These are phyloP conservation scores for Linurgus olivaceus DNA, from an alignment of 2,797 vertebrate species.

Conservation along the genomic window DNA sequence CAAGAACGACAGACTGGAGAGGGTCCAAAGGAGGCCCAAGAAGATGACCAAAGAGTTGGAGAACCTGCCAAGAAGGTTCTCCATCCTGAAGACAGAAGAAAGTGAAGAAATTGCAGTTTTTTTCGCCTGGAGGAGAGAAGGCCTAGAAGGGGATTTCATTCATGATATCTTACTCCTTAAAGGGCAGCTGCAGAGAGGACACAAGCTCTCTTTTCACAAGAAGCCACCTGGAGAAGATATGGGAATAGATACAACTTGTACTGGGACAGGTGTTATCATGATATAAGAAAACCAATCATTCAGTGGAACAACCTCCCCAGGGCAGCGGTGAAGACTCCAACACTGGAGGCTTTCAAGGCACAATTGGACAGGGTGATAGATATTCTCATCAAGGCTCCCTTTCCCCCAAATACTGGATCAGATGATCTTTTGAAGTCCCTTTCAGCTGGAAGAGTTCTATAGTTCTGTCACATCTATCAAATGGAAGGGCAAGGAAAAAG, in stretches of 20 bases:
- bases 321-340: neutral
- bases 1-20: neutral
- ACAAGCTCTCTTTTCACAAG: neutral
- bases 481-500: neutral
- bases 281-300: neutral
- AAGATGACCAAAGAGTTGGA: neutral
- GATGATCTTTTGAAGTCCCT: neutral
- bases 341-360: accelerated
- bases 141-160: neutral
- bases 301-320: neutral
- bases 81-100: neutral
- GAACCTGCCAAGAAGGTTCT: neutral
- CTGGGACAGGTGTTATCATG: neutral
- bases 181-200: neutral
- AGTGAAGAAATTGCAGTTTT: neutral
- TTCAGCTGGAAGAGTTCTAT: neutral
- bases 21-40: neutral
- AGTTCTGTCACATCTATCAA: neutral
- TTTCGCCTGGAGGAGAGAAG: neutral
- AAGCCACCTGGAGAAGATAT: accelerated
- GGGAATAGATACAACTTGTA: neutral
- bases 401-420: neutral
- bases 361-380: neutral
- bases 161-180: neutral
- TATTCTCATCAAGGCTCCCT: neutral